Base-by-base conservation (phyloP, 2,888 invertebrate genomes). In the Drosophila robusta region DNA sequence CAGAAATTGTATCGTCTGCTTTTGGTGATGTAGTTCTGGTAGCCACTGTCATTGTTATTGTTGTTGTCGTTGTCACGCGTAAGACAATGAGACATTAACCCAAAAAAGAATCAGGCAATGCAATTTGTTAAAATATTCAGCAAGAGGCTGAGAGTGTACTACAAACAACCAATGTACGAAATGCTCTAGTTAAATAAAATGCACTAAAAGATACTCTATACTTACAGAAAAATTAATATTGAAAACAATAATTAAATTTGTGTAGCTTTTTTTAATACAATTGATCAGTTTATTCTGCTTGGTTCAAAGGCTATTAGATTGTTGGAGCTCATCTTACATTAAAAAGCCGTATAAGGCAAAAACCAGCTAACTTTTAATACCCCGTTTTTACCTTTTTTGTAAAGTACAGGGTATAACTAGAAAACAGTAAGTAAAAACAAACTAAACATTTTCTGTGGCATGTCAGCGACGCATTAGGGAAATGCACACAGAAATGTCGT, bases 81-180 rank as follows among this genome's bases (percentile, higher is more conserved):
- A 58, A 77, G 80, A 83, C 81, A 88, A 85, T 83, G 77, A 84
- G 80, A 86, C 88, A 86, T 85, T 88, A 85, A 85, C 84, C 88
- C 77, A 86, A 83, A 88, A 32, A 71, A 54, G 45, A 69, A 65
- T 58, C 65, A 47, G 57, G 50, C 68, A 72, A 49, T 76, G 70
- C 62, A 75, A 78, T 72, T 75, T 73, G 45, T 64, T 60, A 65
- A 77, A 70, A 58, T 60, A 39, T 50, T 24, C 45, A 41, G 39
- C 42, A 39, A 54, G 38, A 47, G 24, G 34, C 22, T 3, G 9
- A 16, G 26, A 36, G 12, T 34, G 12, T n/a, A 12, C 8, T 16
- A 7, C 9, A 22, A 29, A 22, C 41, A 56, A 9, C 18, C 16
- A 39, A 47, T 54, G 34, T 60, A 18, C n/a, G 46, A 54, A 60